phyloP scores from a whole-genome alignment of 2,888 invertebrate species.

The Drosophila cracens region DNA sequence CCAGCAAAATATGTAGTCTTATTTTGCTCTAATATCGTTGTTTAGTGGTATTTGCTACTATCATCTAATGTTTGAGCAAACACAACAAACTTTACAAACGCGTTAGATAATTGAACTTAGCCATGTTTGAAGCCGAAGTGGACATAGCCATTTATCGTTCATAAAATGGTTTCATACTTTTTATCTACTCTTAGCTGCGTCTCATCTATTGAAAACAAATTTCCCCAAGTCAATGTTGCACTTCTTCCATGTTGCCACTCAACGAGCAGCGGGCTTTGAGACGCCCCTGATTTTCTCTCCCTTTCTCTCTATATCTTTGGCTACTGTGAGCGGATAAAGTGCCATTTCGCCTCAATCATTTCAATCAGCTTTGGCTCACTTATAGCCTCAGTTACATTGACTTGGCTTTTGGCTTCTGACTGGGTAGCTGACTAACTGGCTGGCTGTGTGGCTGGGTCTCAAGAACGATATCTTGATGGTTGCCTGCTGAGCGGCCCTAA shows the following conservation, averaged over 20 bases:
- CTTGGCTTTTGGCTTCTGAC: constrained; percentile 75
- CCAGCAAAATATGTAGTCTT: neutral
- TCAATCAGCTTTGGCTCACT: constrained; percentile 79
- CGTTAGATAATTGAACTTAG: neutral
- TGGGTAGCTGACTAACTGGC: neutral
- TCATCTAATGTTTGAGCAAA: neutral
- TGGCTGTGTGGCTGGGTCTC: constrained; percentile 19
- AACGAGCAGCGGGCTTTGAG: constrained; percentile 43
- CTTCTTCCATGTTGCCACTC: constrained; percentile 48
- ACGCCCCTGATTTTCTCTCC: neutral
- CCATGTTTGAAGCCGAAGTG: constrained; percentile 13
- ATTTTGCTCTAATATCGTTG: neutral
- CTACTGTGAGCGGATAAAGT: constrained; percentile 56
- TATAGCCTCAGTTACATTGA: constrained; percentile 74
- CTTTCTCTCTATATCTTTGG: neutral
- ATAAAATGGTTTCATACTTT: constrained; percentile 24
- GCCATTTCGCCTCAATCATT: constrained; percentile 77
- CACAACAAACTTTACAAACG: neutral
- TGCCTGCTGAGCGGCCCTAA: constrained; percentile 38
- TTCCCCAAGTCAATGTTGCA: constrained; percentile 54
- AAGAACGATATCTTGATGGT: constrained; percentile 24
- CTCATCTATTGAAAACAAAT: constrained; percentile 55
- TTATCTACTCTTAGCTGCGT: constrained; percentile 32
- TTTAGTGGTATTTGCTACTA: neutral
- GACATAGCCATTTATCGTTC: constrained; percentile 9